Conservation (phyloP, 2,797 vertebrate species). For the Melanotaenia maccullochi region DNA sequence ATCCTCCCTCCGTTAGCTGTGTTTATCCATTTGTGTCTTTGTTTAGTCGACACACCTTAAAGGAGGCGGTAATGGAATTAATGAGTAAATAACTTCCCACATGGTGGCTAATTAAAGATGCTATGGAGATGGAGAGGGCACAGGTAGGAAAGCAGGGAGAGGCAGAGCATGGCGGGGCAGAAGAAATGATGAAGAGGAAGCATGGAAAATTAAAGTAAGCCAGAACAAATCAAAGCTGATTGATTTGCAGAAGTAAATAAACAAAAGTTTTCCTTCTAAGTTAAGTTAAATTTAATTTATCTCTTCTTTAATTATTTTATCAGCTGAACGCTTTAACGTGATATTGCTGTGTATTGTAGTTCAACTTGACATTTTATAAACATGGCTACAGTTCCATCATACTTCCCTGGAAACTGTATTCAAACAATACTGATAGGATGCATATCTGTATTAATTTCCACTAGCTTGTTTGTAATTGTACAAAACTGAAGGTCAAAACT, state of each 20-base stretch:
- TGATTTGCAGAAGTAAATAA: not conserved
- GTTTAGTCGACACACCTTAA: slow-evolving; percentile 44
- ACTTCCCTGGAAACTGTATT: no score
- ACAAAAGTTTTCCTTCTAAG: not conserved
- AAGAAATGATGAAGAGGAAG: not conserved
- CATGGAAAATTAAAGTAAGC: not conserved
- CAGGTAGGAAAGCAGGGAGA: not conserved
- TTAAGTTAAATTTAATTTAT: not conserved
- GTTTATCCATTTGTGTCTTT: slow-evolving; percentile 51
- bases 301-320: no score
- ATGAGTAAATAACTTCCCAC: slow-evolving; percentile 44
- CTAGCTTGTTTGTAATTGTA: no score
- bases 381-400: no score
- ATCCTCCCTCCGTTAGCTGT: slow-evolving; percentile 19
- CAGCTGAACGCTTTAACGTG: no score
- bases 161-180: not conserved
- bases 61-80: slow-evolving; percentile 52
- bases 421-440: no score
- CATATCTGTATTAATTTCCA: no score
- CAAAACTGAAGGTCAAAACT: no score
- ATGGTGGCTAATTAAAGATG: slow-evolving; percentile 48
- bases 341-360: no score
- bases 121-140: slow-evolving; percentile 25
- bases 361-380: no score
- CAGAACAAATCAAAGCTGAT: not conserved